phyloP scores from a whole-genome alignment of 2,888 invertebrate species.

The Thereva unica region DNA sequence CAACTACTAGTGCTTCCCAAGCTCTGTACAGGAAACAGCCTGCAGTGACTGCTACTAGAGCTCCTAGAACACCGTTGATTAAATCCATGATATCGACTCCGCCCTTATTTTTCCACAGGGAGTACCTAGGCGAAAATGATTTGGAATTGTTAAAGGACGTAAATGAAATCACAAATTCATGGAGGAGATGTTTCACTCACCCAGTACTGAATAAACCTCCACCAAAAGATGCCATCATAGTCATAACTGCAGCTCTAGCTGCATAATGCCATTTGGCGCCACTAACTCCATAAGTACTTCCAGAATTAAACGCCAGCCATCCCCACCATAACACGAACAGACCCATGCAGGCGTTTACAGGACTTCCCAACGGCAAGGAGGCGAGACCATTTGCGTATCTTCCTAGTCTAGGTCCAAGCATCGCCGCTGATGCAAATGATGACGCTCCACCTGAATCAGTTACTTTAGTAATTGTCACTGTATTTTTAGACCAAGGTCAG shows the following conservation, averaged over 20 bases:
- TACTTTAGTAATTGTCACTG: background rate
- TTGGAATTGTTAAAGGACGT: background rate
- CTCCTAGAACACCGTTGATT: conserved; percentile 86
- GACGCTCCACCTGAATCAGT: conserved; percentile 65
- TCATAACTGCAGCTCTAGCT: conserved; percentile 85
- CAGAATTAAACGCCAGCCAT: conserved; percentile 94
- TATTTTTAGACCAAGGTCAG: conserved; percentile 13
- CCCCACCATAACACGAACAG: conserved; percentile 96
- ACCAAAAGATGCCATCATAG: conserved; percentile 88
- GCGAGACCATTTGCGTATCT: conserved; percentile 77
- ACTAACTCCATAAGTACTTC: conserved; percentile 78
- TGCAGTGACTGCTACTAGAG: conserved; percentile 85
- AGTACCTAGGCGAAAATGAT: conserved; percentile 59
- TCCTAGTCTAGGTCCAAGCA: conserved; percentile 87
- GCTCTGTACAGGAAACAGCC: conserved; percentile 84
- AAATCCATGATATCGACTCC: conserved; percentile 81
- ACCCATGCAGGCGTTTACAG: conserved; percentile 89
- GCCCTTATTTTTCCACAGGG: conserved; percentile 69
- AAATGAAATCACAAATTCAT: background rate
- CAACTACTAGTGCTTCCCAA: conserved; percentile 86
- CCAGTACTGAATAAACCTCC: conserved; percentile 71
- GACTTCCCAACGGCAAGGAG: conserved; percentile 80
- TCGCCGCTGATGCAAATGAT: conserved; percentile 84
- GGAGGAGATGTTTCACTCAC: too few species aligned
- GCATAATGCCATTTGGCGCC: conserved; percentile 91